Conservation (phyloP, 1,140 invertebrate genomes). For the Nephila pilipes region DNA sequence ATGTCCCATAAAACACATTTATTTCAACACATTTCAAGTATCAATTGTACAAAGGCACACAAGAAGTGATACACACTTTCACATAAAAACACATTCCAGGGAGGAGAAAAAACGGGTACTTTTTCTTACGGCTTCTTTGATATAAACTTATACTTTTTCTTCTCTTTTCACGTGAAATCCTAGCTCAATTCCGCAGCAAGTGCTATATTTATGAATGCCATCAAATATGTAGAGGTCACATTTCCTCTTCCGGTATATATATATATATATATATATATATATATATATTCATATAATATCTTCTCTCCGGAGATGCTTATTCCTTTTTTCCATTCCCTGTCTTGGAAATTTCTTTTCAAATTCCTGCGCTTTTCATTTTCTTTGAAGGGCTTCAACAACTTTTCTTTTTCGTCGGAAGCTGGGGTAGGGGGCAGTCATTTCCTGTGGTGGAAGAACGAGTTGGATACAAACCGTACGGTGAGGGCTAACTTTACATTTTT, state of each 20-base stretch:
- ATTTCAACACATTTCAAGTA: conserved; percentile 8
- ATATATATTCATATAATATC: conserved; percentile 13
- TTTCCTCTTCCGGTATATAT: conserved; percentile 50
- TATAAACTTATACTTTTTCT: conserved; percentile 14
- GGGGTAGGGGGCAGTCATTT: conserved; percentile 7
- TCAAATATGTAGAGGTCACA: conserved; percentile 57
- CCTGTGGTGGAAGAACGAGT: background rate
- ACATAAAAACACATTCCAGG: conserved; percentile 1
- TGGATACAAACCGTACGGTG: conserved; percentile 6
- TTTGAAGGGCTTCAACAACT: conserved; percentile 15
- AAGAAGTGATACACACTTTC: background rate
- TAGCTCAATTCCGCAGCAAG: conserved; percentile 44
- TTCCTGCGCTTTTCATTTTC: background rate
- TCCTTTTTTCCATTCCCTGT: background rate
- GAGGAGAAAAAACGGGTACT: background rate
- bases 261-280: conserved; percentile 25
- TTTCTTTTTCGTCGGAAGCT: background rate
- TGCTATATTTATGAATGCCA: conserved; percentile 51
- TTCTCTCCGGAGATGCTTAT: conserved; percentile 23
- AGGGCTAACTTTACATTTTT: conserved; percentile 23
- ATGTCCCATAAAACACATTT: background rate
- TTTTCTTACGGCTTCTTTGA: conserved; percentile 19
- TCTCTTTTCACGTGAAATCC: conserved; percentile 31
- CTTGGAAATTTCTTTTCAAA: background rate
- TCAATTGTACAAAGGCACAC: background rate